Conservation (phyloP, 2,113 vertebrate genomes). For the Recurvirostra avosetta region DNA sequence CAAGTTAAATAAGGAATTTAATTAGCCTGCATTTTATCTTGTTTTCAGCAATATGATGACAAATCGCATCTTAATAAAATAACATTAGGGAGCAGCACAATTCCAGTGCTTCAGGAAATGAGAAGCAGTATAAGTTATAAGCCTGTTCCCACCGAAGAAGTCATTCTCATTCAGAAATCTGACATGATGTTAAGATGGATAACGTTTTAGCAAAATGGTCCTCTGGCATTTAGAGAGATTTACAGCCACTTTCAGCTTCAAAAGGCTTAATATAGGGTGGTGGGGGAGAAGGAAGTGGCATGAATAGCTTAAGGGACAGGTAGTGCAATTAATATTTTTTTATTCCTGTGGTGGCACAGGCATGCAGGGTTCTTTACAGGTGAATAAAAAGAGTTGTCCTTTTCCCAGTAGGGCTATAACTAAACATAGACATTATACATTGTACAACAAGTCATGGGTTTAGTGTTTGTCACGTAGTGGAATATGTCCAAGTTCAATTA, state of each 20-base stretch:
- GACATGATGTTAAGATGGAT: constrained; percentile 26
- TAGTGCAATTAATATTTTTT: not conserved
- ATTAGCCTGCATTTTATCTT: constrained; percentile 58
- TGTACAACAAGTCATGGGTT: not conserved
- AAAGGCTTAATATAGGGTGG: not conserved
- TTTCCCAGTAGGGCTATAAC: not conserved
- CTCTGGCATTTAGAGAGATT: constrained; percentile 31
- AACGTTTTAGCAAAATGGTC: constrained; percentile 19
- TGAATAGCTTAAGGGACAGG: not conserved
- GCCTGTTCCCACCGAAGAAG: constrained; percentile 7
- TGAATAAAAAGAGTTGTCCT: not conserved
- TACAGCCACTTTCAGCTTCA: not conserved
- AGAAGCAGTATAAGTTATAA: constrained; percentile 35
- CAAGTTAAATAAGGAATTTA: constrained; percentile 66
- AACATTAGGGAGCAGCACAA: constrained; percentile 48
- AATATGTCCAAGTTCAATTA: not conserved
- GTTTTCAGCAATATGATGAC: constrained; percentile 60
- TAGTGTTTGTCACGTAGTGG: not conserved
- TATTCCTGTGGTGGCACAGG: not conserved
- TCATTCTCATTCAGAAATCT: constrained; percentile 45
- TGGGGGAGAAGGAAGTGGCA: not conserved
- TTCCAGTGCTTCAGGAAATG: constrained; percentile 40
- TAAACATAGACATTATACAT: not conserved
- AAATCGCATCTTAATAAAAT: constrained; percentile 54
- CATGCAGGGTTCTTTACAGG: not conserved